Base-by-base conservation (phyloP, 2,113 vertebrate species). In the Rhombomys opimus region DNA sequence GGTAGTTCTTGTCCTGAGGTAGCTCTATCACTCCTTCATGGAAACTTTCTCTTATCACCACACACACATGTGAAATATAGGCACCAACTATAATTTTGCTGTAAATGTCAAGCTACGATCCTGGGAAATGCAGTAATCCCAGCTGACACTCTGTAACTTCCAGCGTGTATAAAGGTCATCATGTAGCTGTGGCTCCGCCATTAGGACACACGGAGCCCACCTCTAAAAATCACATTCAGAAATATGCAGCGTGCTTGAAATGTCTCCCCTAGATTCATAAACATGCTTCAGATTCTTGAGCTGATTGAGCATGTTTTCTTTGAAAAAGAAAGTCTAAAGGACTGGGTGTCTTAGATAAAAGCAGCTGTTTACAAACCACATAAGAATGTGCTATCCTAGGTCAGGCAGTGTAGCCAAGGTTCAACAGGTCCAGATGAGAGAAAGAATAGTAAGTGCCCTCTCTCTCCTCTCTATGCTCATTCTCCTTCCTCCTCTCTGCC, bases 201-300 rank as follows among this genome's bases (percentile, higher is more conserved):
- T 4, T 65, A 10, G 78, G 41, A 76, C 22, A 30, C 30, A 50
- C 65, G 20, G 81, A 82, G 30, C 18, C 76, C 10, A 61, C 63
- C 35, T 94, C 92, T 70, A 89, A 93, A 92, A 95, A 85, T 59
- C 7, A 75, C 5, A 59, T 46, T 18, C 59, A 89, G n/a, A 88
- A 95, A 88, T 67, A 85, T 59, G 1, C 32, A 50, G 15, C 38
- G 68, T 35, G 76, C 30, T 4, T 38, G 85, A 94, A 80, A 73
- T 70, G 7, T 30, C 70, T 89, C 87, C 89, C 54, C 68, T 41
- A 35, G 65, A 88, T 25, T 93, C 27, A 41, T 7, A 95, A 52
- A 25, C 89, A 90, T 77, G 75, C 18, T 81, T 41, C 80, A 75
- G 22, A 92, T 75, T 63, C 86, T 3, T 63, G 90, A 78, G 32